Conservation (phyloP, 2,113 vertebrate species). For the Ageneiosus marmoratus region DNA sequence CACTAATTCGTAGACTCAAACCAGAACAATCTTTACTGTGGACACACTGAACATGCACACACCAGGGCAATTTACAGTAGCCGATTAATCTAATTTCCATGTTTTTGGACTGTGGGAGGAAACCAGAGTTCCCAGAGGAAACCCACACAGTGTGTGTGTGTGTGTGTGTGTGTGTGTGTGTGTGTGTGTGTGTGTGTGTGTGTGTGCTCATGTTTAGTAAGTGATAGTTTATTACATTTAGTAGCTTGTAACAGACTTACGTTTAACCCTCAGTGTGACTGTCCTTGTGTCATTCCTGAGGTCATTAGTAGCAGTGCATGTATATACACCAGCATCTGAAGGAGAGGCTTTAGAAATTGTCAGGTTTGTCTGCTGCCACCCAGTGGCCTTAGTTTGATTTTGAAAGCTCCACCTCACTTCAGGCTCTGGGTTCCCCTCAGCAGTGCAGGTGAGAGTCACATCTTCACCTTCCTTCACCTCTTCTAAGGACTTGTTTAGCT, state of each 20-base stretch:
- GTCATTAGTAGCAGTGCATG: conserved; percentile 64
- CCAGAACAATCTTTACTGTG: too few relatives aligned
- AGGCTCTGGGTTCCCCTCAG: conserved; percentile 60
- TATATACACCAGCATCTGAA: conserved; percentile 47
- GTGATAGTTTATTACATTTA: too few relatives aligned
- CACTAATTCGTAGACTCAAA: too few relatives aligned
- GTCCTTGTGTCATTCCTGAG: conserved; percentile 44
- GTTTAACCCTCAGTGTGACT: conserved; percentile 48
- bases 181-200: too few relatives aligned
- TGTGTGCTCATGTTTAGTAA: too few relatives aligned
- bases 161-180: too few relatives aligned
- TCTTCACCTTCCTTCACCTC: background rate
- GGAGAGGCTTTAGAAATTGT: conserved; percentile 58
- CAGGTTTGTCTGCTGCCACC: conserved; percentile 43
- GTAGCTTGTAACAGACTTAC: conserved; percentile 32
- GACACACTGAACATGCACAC: too few relatives aligned
- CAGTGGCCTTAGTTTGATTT: conserved; percentile 35
- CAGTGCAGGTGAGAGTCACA: conserved; percentile 57
- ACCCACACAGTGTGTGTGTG: too few relatives aligned
- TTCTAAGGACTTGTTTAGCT: accelerated
- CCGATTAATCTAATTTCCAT: too few relatives aligned
- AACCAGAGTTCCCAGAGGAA: too few relatives aligned
- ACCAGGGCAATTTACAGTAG: too few relatives aligned
- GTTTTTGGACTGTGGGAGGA: too few relatives aligned
- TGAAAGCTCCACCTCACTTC: conserved; percentile 22